Evolutionary conservation across 2,113 vertebrate genomes (phyloP).

Genomic region (Macquaria ambigua): DNA sequence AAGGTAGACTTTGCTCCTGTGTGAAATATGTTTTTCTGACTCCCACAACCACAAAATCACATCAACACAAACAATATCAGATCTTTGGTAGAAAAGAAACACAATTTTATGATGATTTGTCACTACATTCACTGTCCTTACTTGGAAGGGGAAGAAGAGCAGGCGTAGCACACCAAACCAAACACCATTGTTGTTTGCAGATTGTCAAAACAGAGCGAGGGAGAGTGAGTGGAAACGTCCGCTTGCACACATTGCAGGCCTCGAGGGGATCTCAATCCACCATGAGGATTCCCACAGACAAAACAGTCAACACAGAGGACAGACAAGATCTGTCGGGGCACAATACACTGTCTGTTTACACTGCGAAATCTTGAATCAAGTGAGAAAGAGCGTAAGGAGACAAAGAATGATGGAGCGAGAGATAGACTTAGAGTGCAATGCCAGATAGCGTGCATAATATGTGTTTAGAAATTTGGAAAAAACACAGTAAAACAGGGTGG

Average conservation of each 20-base stretch:
- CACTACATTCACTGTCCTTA: background rate
- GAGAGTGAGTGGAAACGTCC: conserved; percentile 28
- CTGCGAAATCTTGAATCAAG: conserved; percentile 24
- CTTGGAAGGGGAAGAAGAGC: background rate
- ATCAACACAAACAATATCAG: background rate
- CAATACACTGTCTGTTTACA: conserved; percentile 54
- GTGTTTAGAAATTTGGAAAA: conserved; percentile 46
- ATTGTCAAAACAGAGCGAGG: conserved; percentile 46
- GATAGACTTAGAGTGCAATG: conserved; percentile 33
- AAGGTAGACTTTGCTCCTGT: background rate
- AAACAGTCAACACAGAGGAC: conserved; percentile 61
- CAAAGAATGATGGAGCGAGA: conserved; percentile 1
- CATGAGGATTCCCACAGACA: conserved; percentile 66
- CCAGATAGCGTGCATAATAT: conserved; percentile 26
- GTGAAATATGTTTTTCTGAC: background rate
- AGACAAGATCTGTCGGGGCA: conserved; percentile 62
- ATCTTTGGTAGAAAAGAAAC: background rate
- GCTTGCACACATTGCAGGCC: conserved; percentile 1
- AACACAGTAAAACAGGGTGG: conserved; percentile 55
- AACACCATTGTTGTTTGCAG: conserved; percentile 28
- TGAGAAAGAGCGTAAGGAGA: conserved; percentile 17
- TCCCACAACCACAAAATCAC: background rate
- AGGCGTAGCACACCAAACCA: background rate
- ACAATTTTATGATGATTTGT: background rate
- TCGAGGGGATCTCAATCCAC: conserved; percentile 39